These are phyloP conservation scores for Sebastes jordani DNA, from an alignment of 2,797 vertebrate species.

Conservation along the genomic window DNA sequence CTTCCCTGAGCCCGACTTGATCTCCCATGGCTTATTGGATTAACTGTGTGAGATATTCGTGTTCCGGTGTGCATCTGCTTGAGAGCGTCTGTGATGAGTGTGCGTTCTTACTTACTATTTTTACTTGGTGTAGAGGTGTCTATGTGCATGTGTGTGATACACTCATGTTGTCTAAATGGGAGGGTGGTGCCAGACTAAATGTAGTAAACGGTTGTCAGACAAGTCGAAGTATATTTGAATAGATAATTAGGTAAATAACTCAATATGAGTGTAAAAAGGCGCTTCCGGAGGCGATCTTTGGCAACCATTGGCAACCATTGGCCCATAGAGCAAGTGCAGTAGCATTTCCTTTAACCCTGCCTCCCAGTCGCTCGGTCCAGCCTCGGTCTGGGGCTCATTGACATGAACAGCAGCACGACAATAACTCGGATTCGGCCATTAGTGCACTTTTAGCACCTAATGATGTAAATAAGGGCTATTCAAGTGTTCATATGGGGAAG, in stretches of 20 bases:
- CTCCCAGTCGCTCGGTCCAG: too few relatives aligned
- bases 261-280: too few relatives aligned
- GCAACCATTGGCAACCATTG: too few relatives aligned
- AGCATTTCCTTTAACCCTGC: too few relatives aligned
- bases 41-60: constrained; percentile 13
- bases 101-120: constrained; percentile 20
- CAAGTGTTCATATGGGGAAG: too few relatives aligned
- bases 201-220: neutral
- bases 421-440: too few relatives aligned
- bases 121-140: neutral
- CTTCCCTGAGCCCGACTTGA: constrained; percentile 22
- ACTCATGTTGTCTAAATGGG: constrained; percentile 22
- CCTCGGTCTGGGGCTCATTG: too few relatives aligned
- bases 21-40: constrained; percentile 61
- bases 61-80: constrained; percentile 23
- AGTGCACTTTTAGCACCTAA: too few relatives aligned
- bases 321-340: too few relatives aligned
- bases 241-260: neutral
- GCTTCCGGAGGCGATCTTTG: too few relatives aligned
- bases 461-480: too few relatives aligned
- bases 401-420: too few relatives aligned
- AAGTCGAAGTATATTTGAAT: neutral
- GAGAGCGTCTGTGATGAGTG: neutral
- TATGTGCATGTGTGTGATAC: constrained; percentile 1
- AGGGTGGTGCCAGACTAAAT: neutral